Percentiles rank a stretch among this genome's conserved stretches.
Conservation (phyloP, 2,113 vertebrate species). For the Equus quagga region DNA sequence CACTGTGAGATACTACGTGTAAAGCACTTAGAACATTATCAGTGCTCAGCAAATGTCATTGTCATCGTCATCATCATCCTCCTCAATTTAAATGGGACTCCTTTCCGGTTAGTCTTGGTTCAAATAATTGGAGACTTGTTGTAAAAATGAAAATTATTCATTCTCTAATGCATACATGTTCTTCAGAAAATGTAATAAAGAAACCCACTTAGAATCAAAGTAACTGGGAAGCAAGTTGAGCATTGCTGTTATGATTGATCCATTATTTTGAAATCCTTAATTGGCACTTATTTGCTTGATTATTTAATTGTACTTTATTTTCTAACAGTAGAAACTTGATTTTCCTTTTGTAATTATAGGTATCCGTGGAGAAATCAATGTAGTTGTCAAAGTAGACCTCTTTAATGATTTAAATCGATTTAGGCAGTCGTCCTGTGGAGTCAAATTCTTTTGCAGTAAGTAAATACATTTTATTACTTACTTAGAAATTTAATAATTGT, state of each 20-base stretch:
- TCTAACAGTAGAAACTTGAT: slow-evolving; percentile 22
- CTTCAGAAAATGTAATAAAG: background rate
- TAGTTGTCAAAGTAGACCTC: slow-evolving; percentile 98
- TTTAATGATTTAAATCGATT: slow-evolving; percentile 99
- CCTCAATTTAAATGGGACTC: background rate
- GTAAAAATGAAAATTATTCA: background rate
- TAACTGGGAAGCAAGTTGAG: background rate
- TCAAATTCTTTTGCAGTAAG: slow-evolving; percentile 99
- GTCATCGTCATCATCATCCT: background rate
- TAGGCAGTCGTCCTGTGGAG: slow-evolving; percentile 98
- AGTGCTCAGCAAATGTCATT: background rate
- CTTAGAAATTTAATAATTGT: slow-evolving; percentile 42
- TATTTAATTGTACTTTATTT: slow-evolving; percentile 43
- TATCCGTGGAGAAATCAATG: slow-evolving; percentile 98
- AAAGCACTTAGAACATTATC: background rate
- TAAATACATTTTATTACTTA: slow-evolving; percentile 65
- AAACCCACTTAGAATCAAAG: background rate
- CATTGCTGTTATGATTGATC: background rate
- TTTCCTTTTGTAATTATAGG: slow-evolving; percentile 86
- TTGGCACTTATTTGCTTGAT: slow-evolving; percentile 14
- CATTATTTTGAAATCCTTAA: slow-evolving; percentile 2
- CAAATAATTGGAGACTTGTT: background rate
- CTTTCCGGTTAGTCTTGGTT: background rate
- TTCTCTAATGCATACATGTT: background rate
- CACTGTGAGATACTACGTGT: background rate